Evolutionary conservation across 1,140 invertebrate species (phyloP), one percentile per base, ranked within the genome.

Genomic region (Idris sp.): DNA sequence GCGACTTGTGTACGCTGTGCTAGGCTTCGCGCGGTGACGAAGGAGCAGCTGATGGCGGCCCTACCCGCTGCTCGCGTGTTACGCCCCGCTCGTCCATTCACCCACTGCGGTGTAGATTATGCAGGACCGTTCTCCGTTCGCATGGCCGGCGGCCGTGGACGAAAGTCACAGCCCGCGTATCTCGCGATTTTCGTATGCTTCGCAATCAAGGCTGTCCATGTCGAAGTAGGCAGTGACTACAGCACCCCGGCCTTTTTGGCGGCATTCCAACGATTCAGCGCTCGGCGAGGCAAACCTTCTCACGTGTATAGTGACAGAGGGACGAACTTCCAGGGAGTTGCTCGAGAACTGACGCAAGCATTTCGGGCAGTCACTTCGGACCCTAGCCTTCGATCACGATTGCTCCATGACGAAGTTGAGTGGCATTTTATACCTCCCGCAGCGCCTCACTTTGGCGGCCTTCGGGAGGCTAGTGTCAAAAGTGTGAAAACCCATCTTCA

Each of bases 151-250:
- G 49, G 40, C 19, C 15, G 28, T 0, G 30, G 38, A 11, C 0
- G 9, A 4, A 15, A 18, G 8, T 14, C 48, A 2, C 19, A 53
- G 0, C 40, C 22, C 0, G 44, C 25, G 0, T 48, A 46, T 18
- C 4, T 61, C 4, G 22, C 43, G 1, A 6, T 46, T 7, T 48
- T 54, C 13, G 38, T 58, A 1, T 58, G 53, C 8, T 9, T 58
- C 2, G 40, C 53, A 6, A 18, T 26, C 0, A 54, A 41, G 19
- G 49, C 49, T 2, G 2, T 54, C 8, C 49, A 54, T 7, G 7
- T 54, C 0, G 28, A 58, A n/a, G 53, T 43, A 6, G 53, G 43
- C 7, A 58, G 26, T 25, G 26, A 36, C 15, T 58, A 44, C 10
- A 19, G 38, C 3, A 22, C 53, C 0, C 1, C 14, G 2, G 15